Evolutionary conservation across 2,888 invertebrate genomes (phyloP).

Genomic region (Saturnia japonica): DNA sequence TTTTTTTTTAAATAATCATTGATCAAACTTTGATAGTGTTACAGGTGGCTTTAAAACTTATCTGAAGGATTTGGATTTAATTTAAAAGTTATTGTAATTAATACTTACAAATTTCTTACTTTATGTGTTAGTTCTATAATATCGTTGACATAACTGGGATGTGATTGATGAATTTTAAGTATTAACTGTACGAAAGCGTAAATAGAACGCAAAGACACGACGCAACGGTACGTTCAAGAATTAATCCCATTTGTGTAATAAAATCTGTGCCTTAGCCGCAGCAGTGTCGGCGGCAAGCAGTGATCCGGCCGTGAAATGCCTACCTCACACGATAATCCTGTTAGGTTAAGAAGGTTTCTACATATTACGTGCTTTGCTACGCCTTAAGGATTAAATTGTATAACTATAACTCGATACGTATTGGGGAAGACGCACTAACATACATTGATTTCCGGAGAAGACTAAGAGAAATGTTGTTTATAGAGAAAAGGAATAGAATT

Average conservation of each 20-base stretch:
- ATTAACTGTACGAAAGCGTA: constrained; percentile 13
- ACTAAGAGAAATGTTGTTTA: neutral
- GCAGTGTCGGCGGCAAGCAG: constrained; percentile 58
- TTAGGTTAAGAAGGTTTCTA: constrained; percentile 88
- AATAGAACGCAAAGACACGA: constrained; percentile 34
- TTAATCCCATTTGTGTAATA: constrained; percentile 82
- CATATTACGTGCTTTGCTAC: constrained; percentile 86
- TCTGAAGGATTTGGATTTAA: neutral
- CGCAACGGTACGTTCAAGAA: constrained; percentile 52
- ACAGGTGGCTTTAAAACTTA: too few species aligned
- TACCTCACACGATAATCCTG: constrained; percentile 86
- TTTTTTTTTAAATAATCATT: too few species aligned
- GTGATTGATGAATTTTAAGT: neutral
- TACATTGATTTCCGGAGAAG: constrained; percentile 31
- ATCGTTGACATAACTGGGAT: neutral
- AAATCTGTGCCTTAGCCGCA: constrained; percentile 79
- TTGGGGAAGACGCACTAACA: constrained; percentile 23
- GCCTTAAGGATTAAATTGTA: constrained; percentile 85
- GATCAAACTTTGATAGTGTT: too few species aligned
- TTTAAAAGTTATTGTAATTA: neutral
- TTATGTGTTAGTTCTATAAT: neutral
- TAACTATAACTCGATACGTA: constrained; percentile 70
- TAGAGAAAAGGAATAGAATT: neutral
- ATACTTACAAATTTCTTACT: neutral
- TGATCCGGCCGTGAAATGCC: constrained; percentile 83